Evolutionary conservation across 2,113 vertebrate genomes (phyloP).

Genomic region (Noturus placidus): DNA sequence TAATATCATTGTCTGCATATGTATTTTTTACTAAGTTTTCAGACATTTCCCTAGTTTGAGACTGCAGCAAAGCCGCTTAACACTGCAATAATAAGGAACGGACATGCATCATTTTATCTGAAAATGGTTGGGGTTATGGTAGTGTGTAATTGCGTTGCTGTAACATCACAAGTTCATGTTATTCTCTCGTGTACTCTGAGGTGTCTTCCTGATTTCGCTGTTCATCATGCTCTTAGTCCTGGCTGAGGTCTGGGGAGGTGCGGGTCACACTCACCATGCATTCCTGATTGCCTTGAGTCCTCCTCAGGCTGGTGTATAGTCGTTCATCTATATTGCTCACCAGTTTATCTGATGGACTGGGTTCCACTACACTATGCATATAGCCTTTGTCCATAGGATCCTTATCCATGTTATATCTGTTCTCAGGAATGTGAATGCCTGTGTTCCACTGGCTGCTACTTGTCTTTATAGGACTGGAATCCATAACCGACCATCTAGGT

Average conservation of each 20-base stretch:
- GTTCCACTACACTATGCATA: conserved; percentile 22
- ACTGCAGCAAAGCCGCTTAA: neutral
- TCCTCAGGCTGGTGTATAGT: conserved; percentile 64
- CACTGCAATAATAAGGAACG: conserved; percentile 4
- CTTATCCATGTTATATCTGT: neutral
- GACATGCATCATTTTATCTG: conserved; percentile 39
- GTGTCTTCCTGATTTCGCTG: neutral
- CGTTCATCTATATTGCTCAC: conserved; percentile 65
- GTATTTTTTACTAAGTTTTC: conserved; percentile 15
- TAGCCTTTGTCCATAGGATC: conserved; percentile 24
- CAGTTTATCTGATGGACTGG: conserved; percentile 68
- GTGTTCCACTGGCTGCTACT: conserved; percentile 9
- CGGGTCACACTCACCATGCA: conserved; percentile 50
- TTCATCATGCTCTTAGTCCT: conserved; percentile 53
- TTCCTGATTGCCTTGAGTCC: conserved; percentile 52
- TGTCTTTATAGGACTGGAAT: neutral
- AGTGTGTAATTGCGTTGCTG: neutral
- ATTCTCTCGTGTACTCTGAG: conserved; percentile 14
- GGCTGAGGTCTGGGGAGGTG: conserved; percentile 62
- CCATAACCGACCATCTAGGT: conserved; percentile 16
- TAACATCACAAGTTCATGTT: neutral
- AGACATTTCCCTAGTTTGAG: conserved; percentile 2
- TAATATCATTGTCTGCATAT: neutral
- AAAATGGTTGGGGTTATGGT: conserved; percentile 17
- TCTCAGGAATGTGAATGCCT: conserved; percentile 1